Percentiles rank a stretch among this genome's conserved stretches.
phyloP scores from a whole-genome alignment of 1,140 invertebrate genomes.

The Zaprionus taronus region DNA sequence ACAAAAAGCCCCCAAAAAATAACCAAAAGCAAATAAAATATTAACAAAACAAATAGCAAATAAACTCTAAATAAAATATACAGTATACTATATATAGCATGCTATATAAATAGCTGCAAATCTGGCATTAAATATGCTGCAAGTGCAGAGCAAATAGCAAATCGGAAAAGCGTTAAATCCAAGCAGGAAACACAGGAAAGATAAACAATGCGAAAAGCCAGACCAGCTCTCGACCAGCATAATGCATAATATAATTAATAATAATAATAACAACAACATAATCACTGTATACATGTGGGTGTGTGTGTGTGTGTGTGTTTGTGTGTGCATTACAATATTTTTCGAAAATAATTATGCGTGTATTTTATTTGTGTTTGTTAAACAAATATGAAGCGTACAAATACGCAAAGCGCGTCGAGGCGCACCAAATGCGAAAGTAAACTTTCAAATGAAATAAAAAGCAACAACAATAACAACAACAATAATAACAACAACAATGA shows the following conservation, averaged over 20 bases:
- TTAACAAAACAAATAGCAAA: slow-evolving; percentile 22
- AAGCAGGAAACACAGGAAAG: slow-evolving; percentile 14
- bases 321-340: slow-evolving; percentile 78
- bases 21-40: neutral
- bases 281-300: slow-evolving; percentile 43
- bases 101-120: slow-evolving; percentile 22
- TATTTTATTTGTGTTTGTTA: slow-evolving; percentile 83
- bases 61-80: neutral
- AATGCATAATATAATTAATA: slow-evolving; percentile 59
- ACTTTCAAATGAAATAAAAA: slow-evolving; percentile 82
- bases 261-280: slow-evolving; percentile 74
- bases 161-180: neutral
- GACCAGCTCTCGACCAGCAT: slow-evolving; percentile 22
- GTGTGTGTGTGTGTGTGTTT: neutral
- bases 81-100: slow-evolving; percentile 12
- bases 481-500: slow-evolving; percentile 41
- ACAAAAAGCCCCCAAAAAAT: slow-evolving; percentile 2
- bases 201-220: slow-evolving; percentile 59
- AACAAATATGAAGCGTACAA: slow-evolving; percentile 70
- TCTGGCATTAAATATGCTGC: slow-evolving; percentile 4
- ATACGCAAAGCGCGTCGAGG: slow-evolving; percentile 71
- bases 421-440: slow-evolving; percentile 82
- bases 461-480: slow-evolving; percentile 44
- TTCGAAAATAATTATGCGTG: slow-evolving; percentile 83
- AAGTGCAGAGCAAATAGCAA: slow-evolving; percentile 25